Base-by-base conservation (phyloP, 2,888 invertebrate genomes). In the Phengaris arion region DNA sequence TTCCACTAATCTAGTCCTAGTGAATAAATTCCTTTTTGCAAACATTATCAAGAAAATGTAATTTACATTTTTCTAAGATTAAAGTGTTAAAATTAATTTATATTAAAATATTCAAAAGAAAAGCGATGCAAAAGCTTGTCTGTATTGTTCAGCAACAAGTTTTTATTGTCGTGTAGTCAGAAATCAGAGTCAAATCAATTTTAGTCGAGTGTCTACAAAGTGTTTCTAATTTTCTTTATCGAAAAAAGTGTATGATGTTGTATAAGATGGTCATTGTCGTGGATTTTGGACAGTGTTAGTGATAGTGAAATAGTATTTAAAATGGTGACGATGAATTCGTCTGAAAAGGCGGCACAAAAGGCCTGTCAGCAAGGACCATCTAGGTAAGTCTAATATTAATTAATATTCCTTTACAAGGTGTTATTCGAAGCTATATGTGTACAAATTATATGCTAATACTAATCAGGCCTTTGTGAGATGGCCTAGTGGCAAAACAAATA, bases 261-360 rank as follows among this genome's bases (percentile, higher is more conserved):
- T 45, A 54, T 13, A 72, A 7, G 52, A 72, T 72, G 72, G 15
- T 72, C 9, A 12, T 35, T 52, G 12, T 10, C 54, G 72, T 52
- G 54, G 72, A 72, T 72, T 72, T 73, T 76, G 68, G 55, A 22
- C 12, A 45, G 45, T 55, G 57, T 77, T 76, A 74, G 76, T 73
- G 54, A 57, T 78, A 68, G 73, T 75, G 54, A 72, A 76, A 73
- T 57, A 64, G 54, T 77, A 74, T 77, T 84, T 87, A 93, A 85
- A 89, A 94, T 94, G 94, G 94, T 94, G 85, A 94, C 94, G 83
- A 94, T 94, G 93, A 94, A 93, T 79, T 92, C 93, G 78, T 87
- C 91, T 13, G 94, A 94, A 77, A 94, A 94, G 93, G 87, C 90
- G 84, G 91, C 93, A 85, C 91, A 94, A 86, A 94, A 93, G 88